A percentile compares a stretch with the other conserved stretches of the same genome.
Conservation (phyloP, 2,797 vertebrate genomes). For the Corythornis leucogaster region DNA sequence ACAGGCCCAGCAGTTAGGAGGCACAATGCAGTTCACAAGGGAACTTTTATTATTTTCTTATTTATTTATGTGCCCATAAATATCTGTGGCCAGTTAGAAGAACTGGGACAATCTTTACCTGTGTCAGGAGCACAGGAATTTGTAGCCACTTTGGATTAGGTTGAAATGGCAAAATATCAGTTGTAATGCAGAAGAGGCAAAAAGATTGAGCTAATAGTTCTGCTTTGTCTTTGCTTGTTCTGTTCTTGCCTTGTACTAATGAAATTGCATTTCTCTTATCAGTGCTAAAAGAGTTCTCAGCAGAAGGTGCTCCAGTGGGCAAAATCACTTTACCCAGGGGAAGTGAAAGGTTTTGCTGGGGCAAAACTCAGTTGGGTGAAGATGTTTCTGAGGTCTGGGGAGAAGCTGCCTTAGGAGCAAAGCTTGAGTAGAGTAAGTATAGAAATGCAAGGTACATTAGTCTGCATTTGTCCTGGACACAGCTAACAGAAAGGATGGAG, state of each 20-base stretch:
- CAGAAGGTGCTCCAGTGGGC: background rate
- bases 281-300: background rate
- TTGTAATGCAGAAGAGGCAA: background rate
- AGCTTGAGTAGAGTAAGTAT: background rate
- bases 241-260: background rate
- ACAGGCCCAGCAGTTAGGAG: background rate
- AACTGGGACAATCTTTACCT: background rate
- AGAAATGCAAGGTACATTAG: accelerated
- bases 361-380: background rate
- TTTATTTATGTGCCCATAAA: background rate
- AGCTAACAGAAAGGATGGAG: background rate
- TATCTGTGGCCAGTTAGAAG: background rate
- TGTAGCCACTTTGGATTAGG: background rate
- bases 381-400: accelerated
- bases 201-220: background rate
- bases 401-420: background rate
- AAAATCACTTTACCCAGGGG: background rate
- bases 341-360: background rate
- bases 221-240: background rate
- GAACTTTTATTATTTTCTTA: background rate
- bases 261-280: background rate
- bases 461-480: background rate
- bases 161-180: background rate
- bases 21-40: background rate
- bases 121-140: background rate